Conservation (phyloP, 2,888 invertebrate species). For the Ryuthela nishihirai region DNA sequence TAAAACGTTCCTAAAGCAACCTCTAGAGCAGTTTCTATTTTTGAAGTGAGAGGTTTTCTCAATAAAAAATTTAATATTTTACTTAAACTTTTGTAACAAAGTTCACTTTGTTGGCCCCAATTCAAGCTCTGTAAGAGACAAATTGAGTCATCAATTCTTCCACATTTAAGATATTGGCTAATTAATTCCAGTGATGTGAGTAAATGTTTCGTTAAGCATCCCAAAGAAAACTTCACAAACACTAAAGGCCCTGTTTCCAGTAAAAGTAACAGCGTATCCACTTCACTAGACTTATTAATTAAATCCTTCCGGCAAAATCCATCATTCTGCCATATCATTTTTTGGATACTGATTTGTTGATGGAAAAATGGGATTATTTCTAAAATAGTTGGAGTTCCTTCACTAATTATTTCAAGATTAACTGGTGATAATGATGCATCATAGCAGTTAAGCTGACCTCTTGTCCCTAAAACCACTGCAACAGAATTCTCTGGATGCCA, state of each 20-base stretch:
- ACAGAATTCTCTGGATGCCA: slow-evolving; percentile 71
- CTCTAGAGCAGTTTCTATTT: slow-evolving; percentile 65
- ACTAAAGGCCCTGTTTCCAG: slow-evolving; percentile 57
- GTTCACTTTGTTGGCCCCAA: slow-evolving; percentile 72
- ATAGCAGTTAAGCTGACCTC: slow-evolving; percentile 70
- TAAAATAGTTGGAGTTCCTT: slow-evolving; percentile 62
- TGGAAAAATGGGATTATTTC: slow-evolving; percentile 64
- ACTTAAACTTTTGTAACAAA: slow-evolving; percentile 70
- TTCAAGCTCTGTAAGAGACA: slow-evolving; percentile 65
- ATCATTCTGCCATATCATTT: slow-evolving; percentile 61
- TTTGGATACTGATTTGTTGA: slow-evolving; percentile 58
- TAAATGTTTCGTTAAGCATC: slow-evolving; percentile 49
- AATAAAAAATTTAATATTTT: slow-evolving; percentile 66
- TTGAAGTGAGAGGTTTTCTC: slow-evolving; percentile 57
- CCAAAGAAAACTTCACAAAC: slow-evolving; percentile 48
- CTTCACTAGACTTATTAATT: slow-evolving; percentile 54
- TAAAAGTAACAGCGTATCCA: slow-evolving; percentile 58
- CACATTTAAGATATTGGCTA: slow-evolving; percentile 62
- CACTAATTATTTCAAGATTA: slow-evolving; percentile 63
- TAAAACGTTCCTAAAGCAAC: slow-evolving; percentile 77
- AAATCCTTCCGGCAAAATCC: slow-evolving; percentile 53
- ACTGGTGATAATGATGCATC: slow-evolving; percentile 67
- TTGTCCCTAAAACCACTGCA: slow-evolving; percentile 64
- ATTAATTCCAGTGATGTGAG: slow-evolving; percentile 61
- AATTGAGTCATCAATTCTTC: slow-evolving; percentile 66